These are phyloP conservation scores for Bombus picipes DNA, from an alignment of 1,140 invertebrate genomes.

Conservation along the genomic window DNA sequence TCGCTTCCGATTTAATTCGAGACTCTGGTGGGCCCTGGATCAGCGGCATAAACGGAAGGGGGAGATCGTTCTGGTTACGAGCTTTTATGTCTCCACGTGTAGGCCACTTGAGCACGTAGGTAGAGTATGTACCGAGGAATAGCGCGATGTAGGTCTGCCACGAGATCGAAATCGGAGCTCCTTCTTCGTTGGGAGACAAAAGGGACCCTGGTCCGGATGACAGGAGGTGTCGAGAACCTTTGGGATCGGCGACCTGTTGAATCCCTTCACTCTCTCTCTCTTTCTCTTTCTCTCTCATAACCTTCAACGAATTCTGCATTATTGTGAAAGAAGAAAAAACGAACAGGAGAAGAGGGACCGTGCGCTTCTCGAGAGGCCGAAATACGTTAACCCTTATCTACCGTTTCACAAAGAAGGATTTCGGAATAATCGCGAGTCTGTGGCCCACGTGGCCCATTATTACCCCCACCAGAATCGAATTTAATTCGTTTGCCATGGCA, in stretches of 20 bases:
- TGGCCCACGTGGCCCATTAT: constrained; percentile 15
- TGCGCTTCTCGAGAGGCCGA: constrained; percentile 23
- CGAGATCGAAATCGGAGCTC: constrained; percentile 73
- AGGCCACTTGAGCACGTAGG: constrained; percentile 61
- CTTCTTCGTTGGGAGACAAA: constrained; percentile 61
- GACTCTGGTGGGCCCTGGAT: constrained; percentile 41
- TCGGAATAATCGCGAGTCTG: constrained; percentile 15
- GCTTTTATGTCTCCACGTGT: constrained; percentile 63
- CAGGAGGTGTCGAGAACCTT: constrained; percentile 59
- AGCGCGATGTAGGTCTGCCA: constrained; percentile 53
- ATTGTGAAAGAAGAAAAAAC: constrained; percentile 51
- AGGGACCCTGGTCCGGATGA: constrained; percentile 45
- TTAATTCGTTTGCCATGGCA: not conserved
- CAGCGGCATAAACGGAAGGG: constrained; percentile 5
- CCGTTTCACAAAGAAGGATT: constrained; percentile 32
- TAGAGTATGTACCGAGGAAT: constrained; percentile 14
- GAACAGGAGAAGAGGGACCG: not conserved
- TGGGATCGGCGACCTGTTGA: constrained; percentile 60
- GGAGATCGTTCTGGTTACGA: constrained; percentile 60
- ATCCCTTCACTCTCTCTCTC: constrained; percentile 12
- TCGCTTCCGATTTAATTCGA: constrained; percentile 58
- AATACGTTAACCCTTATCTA: constrained; percentile 54
- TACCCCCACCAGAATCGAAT: not conserved
- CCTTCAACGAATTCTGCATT: constrained; percentile 53
- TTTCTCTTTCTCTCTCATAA: constrained; percentile 1